A percentile compares a stretch with the other conserved stretches of the same genome.
Conservation (phyloP, 1,140 invertebrate species). For the Yoshiicerus persimilis region DNA sequence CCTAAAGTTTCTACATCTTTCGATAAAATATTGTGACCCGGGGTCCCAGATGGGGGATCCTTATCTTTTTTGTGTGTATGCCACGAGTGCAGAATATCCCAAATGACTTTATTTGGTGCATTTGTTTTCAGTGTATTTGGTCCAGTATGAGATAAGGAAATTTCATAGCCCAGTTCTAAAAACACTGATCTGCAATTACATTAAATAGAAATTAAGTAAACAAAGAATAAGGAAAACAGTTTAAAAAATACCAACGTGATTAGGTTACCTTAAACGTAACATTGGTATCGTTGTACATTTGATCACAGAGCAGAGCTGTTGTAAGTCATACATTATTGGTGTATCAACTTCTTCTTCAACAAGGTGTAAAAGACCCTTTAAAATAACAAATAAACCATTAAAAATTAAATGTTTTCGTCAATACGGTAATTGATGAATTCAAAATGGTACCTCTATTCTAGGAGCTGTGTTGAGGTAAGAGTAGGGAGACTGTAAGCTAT, state of each 20-base stretch:
- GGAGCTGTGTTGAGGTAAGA: conserved; percentile 32
- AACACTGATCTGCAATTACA: conserved; percentile 90
- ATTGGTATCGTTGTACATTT: conserved; percentile 54
- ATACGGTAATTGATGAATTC: neutral
- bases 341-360: conserved; percentile 64
- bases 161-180: conserved; percentile 87
- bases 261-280: neutral
- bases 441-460: conserved; percentile 36
- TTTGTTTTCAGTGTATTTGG: conserved; percentile 90
- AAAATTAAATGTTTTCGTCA: too few species aligned
- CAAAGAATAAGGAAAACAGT: too few species aligned
- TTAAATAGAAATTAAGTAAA: too few species aligned
- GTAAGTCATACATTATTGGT: conserved; percentile 83
- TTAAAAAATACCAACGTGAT: neutral
- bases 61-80: conserved; percentile 53
- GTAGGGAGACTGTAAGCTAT: conserved; percentile 51
- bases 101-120: conserved; percentile 81
- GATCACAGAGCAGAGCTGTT: conserved; percentile 64
- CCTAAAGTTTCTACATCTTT: neutral
- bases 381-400: too few species aligned
- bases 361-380: conserved; percentile 44
- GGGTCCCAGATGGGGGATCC: neutral
- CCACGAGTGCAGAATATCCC: conserved; percentile 91
- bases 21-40: neutral
- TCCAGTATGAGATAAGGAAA: conserved; percentile 88